Evolutionary conservation across 2,888 invertebrate genomes (phyloP), one percentile per base, ranked within the genome.

Genomic region (Drosophila macrospina): DNA sequence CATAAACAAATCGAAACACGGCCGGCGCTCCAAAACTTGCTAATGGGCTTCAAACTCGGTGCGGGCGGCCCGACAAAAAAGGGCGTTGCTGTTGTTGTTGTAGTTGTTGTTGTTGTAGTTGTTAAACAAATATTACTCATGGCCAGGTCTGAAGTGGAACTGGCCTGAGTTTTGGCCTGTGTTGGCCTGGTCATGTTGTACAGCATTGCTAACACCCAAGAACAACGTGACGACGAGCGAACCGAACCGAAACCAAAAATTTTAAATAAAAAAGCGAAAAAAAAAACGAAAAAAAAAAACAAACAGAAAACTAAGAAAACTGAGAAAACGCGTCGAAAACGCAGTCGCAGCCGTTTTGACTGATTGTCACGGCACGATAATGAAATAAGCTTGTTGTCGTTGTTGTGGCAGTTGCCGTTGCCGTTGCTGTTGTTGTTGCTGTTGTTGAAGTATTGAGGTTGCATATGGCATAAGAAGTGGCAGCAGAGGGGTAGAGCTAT

Each of bases 111-210:
- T 48, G 55, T 47, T 41, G 63, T 37, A 55, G 64, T 54, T 81
- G 76, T 66, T 85, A 78, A 76, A 78, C 88, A 87, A 82, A 87
- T 85, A 83, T 83, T 83, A 83, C 82, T 83, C 88, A 83, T 87
- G 70, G 64, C 42, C 55, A 37, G 74, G 37, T n/a, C 37, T 32
- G 24, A 47, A 54, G 37, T 59, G 52, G 39, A 59, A 54, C 65
- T 24, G 68, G 24, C 30, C 52, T 16, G 48, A 51, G 67, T 72
- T 59, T 28, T 55, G 64, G 63, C 54, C 54, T 47, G 50, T 13
- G 13, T 59, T 63, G 67, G 77, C 79, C 74, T 55, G 79, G 67
- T 73, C 82, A 85, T 82, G 86, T 87, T 57, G 54, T 78, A 82
- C 82, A 82, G 82, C 88, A 87, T 87, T 78, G 88, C 88, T 85